Evolutionary conservation across 2,113 vertebrate species (phyloP), one percentile per base, ranked within the genome.

Genomic region (Gracilinanus agilis): DNA sequence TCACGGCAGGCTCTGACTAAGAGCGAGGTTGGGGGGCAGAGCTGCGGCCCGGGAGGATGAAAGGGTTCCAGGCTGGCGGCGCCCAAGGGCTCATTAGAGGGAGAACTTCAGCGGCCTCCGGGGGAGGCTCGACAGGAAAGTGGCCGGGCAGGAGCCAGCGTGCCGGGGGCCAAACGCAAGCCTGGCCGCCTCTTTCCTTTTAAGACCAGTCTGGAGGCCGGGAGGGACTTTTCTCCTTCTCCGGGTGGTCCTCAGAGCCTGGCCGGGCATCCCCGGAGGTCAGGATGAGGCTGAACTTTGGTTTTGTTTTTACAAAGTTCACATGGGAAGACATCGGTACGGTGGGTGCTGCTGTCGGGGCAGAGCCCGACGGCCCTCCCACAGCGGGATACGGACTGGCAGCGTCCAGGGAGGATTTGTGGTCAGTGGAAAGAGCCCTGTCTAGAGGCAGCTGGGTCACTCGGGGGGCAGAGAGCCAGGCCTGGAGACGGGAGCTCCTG

Each of bases 21-120:
- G 95, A 92, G 92, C 94, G 90, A 95, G 95, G 95, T 96, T 95
- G 56, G 56, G 88, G 21, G 55, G 96, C 96, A 93, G 93, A 93
- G 94, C 94, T 97, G 75, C 67, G 53, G 89, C 94, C 61, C 2
- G 40, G 21, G 9, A 0, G 34, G 91, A 8, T 13, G 92, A 29
- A 92, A 83, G 90, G 55, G 90, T 92, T 94, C 96, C 93, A 93
- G 94, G 11, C 96, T 92, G 92, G 93, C 96, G 29, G 94, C 93
- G 97, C 92, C 96, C 96, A 97, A 93, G 55, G 88, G 40, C 67
- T 92, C 53, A 91, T 4, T 90, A 92, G 8, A 92, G 56, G 91
- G 95, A 96, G 91, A 90, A 54, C 93, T 19, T 92, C 95, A 54
- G 49, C 93, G 90, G n/a, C 12, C 88, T 24, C 94, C 93, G 88